Percentiles rank a stretch among this genome's conserved stretches.
These are phyloP conservation scores for Peromyscus californicus DNA, from an alignment of 2,113 vertebrate species.

Conservation along the genomic window DNA sequence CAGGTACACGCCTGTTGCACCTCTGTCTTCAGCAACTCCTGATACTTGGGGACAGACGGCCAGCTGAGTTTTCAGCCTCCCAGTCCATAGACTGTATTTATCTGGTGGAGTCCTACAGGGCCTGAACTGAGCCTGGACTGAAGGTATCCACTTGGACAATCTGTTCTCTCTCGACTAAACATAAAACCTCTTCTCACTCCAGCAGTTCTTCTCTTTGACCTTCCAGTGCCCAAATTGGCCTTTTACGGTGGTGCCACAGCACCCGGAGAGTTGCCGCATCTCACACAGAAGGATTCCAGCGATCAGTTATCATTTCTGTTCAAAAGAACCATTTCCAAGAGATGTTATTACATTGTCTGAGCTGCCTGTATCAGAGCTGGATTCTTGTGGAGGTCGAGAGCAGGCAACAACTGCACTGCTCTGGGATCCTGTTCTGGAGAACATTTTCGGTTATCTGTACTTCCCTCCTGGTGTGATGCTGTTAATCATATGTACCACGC, in stretches of 20 bases:
- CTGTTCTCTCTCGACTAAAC: constrained; percentile 65
- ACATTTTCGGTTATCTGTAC: constrained; percentile 79
- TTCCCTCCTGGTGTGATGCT: constrained; percentile 85
- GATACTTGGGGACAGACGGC: constrained; percentile 49
- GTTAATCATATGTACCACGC: constrained; percentile 85
- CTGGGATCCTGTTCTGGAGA: constrained; percentile 84
- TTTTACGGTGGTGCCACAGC: constrained; percentile 83
- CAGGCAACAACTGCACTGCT: constrained; percentile 70
- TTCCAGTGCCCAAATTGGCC: constrained; percentile 80
- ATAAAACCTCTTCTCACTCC: constrained; percentile 67
- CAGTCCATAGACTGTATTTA: constrained; percentile 61
- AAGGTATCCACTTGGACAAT: constrained; percentile 70
- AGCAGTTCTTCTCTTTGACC: constrained; percentile 75
- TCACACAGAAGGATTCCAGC: constrained; percentile 77
- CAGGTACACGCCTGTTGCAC: constrained; percentile 76
- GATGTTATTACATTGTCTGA: constrained; percentile 84
- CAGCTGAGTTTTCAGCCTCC: constrained; percentile 59
- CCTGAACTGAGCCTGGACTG: constrained; percentile 72
- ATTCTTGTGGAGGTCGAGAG: constrained; percentile 57
- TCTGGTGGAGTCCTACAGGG: constrained; percentile 73
- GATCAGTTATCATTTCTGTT: constrained; percentile 73
- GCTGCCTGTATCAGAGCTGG: constrained; percentile 81
- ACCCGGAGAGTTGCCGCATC: constrained; percentile 74
- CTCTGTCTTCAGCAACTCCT: constrained; percentile 76
- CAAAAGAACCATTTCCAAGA: constrained; percentile 83